A percentile compares a stretch with the other conserved stretches of the same genome.
Conservation (phyloP, 2,888 invertebrate species). For the Allophyes oxyacanthae region DNA sequence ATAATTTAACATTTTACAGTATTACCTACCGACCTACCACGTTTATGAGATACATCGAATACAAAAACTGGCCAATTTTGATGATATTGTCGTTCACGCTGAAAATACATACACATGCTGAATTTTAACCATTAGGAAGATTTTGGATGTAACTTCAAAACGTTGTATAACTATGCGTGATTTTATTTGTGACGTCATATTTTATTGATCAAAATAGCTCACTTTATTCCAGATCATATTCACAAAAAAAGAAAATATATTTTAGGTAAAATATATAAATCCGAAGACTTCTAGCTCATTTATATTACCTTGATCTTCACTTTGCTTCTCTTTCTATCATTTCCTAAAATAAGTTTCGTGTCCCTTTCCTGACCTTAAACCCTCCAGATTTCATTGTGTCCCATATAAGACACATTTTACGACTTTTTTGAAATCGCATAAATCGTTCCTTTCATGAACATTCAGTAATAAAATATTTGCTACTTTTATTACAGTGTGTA, state of each 20-base stretch:
- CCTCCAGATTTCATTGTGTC: slow-evolving; percentile 66
- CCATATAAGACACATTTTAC: slow-evolving; percentile 44
- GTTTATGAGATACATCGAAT: too few species aligned
- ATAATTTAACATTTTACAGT: too few species aligned
- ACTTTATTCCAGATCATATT: too few species aligned
- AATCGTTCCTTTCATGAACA: slow-evolving; percentile 2
- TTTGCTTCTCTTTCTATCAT: slow-evolving; percentile 67
- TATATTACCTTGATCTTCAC: slow-evolving; percentile 66
- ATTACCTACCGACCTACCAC: too few species aligned
- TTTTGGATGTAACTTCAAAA: too few species aligned
- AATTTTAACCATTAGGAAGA: too few species aligned
- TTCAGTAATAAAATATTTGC: slow-evolving; percentile 2
- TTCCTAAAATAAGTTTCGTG: slow-evolving; percentile 53
- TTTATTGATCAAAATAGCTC: too few species aligned
- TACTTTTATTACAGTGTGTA: slow-evolving; percentile 12
- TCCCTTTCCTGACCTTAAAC: slow-evolving; percentile 84
- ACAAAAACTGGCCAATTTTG: too few species aligned
- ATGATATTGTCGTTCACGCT: too few species aligned
- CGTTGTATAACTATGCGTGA: too few species aligned
- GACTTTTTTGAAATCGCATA: slow-evolving; percentile 36
- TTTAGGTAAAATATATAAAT: slow-evolving; percentile 45
- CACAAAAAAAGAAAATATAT: not conserved
- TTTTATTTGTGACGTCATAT: too few species aligned
- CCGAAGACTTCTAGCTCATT: slow-evolving; percentile 49
- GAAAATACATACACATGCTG: too few species aligned